These are phyloP conservation scores for Schizothorax lantsangensis DNA, from an alignment of 2,797 vertebrate genomes.

Conservation along the genomic window DNA sequence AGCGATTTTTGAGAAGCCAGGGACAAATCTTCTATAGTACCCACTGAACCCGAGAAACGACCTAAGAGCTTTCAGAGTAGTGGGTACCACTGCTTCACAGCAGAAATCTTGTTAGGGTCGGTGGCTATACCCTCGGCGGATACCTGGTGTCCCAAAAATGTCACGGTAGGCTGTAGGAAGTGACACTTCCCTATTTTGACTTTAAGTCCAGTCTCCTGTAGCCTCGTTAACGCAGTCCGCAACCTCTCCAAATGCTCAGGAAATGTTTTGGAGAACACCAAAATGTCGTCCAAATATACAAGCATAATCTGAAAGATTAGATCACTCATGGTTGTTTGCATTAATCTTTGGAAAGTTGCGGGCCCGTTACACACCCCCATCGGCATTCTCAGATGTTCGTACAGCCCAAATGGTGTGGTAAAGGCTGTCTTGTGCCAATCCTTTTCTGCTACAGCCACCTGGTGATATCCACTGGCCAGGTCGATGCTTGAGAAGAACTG, in stretches of 20 bases:
- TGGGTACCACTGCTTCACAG: neutral
- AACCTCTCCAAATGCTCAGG: neutral
- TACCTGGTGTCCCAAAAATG: neutral
- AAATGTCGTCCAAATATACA: neutral
- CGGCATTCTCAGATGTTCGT: neutral
- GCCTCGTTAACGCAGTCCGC: neutral
- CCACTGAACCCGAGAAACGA: neutral
- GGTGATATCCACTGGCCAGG: neutral
- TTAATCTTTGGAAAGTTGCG: neutral
- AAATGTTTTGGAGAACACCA: neutral
- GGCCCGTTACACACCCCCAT: neutral
- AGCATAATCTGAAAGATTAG: neutral
- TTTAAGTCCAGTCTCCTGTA: neutral
- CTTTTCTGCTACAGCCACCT: neutral
- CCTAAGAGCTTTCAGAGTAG: neutral
- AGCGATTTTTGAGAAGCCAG: conserved; percentile 3
- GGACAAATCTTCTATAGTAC: neutral
- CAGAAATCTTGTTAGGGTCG: neutral
- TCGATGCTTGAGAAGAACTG: neutral
- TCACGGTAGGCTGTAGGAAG: conserved; percentile 11
- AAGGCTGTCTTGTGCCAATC: neutral
- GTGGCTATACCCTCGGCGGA: neutral
- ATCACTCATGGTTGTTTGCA: neutral
- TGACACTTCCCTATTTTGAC: conserved; percentile 12
- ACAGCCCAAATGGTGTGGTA: neutral